A percentile compares a stretch with the other conserved stretches of the same genome.
These are phyloP conservation scores for Amphiprion ocellaris DNA, from an alignment of 2,113 vertebrate genomes.

Conservation along the genomic window DNA sequence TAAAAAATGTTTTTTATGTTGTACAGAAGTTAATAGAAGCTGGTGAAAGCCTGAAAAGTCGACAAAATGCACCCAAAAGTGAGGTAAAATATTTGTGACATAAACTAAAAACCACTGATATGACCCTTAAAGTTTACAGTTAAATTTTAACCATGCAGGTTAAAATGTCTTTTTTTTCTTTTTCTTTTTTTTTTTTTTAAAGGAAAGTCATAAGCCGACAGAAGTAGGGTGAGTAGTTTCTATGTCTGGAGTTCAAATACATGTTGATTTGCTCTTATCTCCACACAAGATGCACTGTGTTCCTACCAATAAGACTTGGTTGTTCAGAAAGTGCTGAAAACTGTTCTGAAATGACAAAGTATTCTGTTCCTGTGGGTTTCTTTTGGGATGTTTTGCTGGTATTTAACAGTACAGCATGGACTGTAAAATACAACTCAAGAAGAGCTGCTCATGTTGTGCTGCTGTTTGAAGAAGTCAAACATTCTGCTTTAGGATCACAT, in stretches of 20 bases:
- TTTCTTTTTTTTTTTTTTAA: no score
- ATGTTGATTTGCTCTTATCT: not conserved
- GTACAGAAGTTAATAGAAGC: constrained; percentile 3
- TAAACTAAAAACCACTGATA: no score
- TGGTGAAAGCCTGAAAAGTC: not conserved
- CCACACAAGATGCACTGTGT: not conserved
- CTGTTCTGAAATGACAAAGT: not conserved
- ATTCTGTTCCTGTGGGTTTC: not conserved
- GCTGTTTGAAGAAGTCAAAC: constrained; percentile 9
- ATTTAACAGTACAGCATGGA: constrained; percentile 3
- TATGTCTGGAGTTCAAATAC: not conserved
- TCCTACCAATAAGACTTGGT: not conserved
- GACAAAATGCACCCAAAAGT: not conserved
- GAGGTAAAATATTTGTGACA: not conserved
- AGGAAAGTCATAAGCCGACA: not conserved
- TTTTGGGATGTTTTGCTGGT: constrained; percentile 1
- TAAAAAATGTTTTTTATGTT: not conserved
- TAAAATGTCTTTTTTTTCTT: not conserved
- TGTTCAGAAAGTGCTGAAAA: not conserved
- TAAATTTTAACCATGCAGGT: not conserved
- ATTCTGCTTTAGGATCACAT: not conserved
- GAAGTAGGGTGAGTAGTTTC: not conserved
- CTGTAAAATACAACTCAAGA: constrained; percentile 10
- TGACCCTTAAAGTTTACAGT: no score
- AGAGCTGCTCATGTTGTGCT: constrained; percentile 34